Base-by-base conservation (phyloP, 2,888 invertebrate genomes). In the Periphyllus acericola region DNA sequence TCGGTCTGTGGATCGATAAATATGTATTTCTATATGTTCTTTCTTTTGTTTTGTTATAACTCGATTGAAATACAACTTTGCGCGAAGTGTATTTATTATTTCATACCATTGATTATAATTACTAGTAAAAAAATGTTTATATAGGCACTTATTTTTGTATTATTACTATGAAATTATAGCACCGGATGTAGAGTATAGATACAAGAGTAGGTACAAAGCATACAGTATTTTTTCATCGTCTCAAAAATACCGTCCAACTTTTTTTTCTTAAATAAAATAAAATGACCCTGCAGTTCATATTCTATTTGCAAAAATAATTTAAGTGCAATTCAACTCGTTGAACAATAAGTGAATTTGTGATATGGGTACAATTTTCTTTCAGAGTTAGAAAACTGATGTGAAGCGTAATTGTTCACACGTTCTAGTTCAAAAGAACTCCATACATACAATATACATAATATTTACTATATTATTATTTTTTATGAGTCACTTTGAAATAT, bases 11-110 rank as follows among this genome's bases (percentile, higher is more conserved):
- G 29, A 29, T 68, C 4, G 6, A 68, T 68, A 68, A 25, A n/a
- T n/a, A n/a, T 29, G 29, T 29, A n/a, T 11, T 68, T 68, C 6
- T 60, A 25, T 60, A 17, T 25, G 68, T 29, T 29, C 60, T 82
- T 82, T 52, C 14, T 46, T 81, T 19, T 81, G 14, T 81, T 5
- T 32, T 60, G 34, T 80, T 36, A 34, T 80, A 21, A 60, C 60
- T 60, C 25, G 25, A 3, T 66, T n/a, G n/a, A 36, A 80, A 36
- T 36, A 36, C 17, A 36, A n/a, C 55, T 60, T 66, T 36, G 34
- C 66, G 34, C 66, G 14, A 78, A 78, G 11, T 5, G 21, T 25
- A 60, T 60, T 60, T 60, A 60, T 60, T 25, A 25, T 25, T 0
- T 25, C 60, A 21, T 55, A 55, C 1, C 14, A 19, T 60, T 60